Conservation (phyloP, 2,888 invertebrate species). For the Digitonthophagus gazella region DNA sequence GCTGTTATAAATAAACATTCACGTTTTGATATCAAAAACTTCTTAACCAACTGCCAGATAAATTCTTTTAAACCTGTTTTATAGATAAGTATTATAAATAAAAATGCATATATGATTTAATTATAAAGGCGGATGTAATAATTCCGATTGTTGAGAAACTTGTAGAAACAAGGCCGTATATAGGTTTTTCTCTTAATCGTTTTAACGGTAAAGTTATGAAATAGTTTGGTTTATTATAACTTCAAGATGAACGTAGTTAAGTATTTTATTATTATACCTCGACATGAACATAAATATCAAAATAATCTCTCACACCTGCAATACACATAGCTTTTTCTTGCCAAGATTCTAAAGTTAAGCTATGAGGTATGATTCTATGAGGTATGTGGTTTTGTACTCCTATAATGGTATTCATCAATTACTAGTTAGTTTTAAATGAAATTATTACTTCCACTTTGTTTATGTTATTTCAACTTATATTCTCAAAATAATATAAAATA, state of each 20-base stretch:
- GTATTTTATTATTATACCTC: neutral
- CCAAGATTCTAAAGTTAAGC: neutral
- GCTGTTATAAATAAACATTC: too few relatives aligned
- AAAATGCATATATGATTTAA: too few relatives aligned
- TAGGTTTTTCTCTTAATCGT: neutral
- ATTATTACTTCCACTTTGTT: too few relatives aligned
- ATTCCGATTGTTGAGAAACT: neutral
- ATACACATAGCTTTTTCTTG: neutral
- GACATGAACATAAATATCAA: neutral
- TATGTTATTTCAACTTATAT: too few relatives aligned
- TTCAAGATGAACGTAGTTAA: neutral
- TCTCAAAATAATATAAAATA: too few relatives aligned
- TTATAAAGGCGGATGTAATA: too few relatives aligned
- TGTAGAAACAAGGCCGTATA: neutral
- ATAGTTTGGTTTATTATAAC: neutral
- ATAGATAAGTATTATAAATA: neutral
- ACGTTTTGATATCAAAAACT: too few relatives aligned
- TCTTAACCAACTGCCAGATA: too few relatives aligned
- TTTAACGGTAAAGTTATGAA: neutral
- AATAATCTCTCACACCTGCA: neutral
- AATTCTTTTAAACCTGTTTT: neutral
- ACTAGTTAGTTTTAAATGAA: too few relatives aligned
- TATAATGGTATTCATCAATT: too few relatives aligned
- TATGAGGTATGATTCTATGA: neutral
- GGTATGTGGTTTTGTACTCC: too few relatives aligned